Conservation (phyloP, 2,888 invertebrate species). For the Euzetes globulus region DNA sequence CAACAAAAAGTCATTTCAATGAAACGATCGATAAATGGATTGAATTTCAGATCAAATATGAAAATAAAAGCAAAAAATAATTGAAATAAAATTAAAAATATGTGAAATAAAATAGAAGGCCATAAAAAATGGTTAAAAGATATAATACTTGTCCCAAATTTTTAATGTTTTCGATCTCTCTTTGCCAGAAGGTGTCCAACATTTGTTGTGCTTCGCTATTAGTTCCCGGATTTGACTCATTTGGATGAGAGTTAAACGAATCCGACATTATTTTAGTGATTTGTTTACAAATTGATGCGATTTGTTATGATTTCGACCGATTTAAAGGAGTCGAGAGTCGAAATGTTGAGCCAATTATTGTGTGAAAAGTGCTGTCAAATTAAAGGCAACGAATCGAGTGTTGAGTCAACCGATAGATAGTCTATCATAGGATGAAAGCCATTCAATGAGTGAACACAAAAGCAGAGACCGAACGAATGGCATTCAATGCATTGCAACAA, state of each 20-base stretch:
- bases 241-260: neutral
- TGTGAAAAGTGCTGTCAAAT: neutral
- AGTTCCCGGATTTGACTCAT: neutral
- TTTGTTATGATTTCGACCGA: too few relatives aligned
- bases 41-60: too few relatives aligned
- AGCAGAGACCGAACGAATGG: neutral
- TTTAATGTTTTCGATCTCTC: constrained; percentile 69
- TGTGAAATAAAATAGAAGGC: too few relatives aligned
- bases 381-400: neutral
- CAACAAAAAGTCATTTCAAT: too few relatives aligned
- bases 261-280: too few relatives aligned
- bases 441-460: neutral
- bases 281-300: too few relatives aligned
- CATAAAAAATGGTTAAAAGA: too few relatives aligned
- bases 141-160: constrained; percentile 66
- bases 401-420: neutral
- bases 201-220: constrained; percentile 60
- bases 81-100: too few relatives aligned
- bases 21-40: too few relatives aligned
- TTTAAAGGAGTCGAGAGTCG: too few relatives aligned
- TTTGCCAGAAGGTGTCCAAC: constrained; percentile 72
- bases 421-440: neutral
- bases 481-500: neutral
- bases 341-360: neutral
- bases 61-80: too few relatives aligned